A percentile compares a stretch with the other conserved stretches of the same genome.
phyloP scores from a whole-genome alignment of 2,113 vertebrate genomes.

The Callopanchax toddi region DNA sequence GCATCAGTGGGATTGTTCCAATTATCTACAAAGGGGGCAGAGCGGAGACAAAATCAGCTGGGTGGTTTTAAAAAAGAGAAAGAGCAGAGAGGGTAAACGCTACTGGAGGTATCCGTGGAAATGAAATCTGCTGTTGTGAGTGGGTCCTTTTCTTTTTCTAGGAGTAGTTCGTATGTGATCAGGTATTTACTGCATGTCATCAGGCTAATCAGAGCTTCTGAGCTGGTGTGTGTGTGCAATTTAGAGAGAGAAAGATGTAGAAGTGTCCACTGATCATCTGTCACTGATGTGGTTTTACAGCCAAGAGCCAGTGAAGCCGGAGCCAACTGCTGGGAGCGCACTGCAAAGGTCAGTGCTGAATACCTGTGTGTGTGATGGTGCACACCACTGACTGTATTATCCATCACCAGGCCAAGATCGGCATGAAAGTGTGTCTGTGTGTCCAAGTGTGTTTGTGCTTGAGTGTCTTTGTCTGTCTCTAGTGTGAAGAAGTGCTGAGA shows the following conservation, averaged over 20 bases:
- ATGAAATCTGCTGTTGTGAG: constrained; percentile 47
- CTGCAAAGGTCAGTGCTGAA: constrained; percentile 80
- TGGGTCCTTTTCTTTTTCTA: background rate
- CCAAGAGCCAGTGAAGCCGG: constrained; percentile 57
- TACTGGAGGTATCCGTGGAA: constrained; percentile 53
- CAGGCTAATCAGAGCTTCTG: constrained; percentile 39
- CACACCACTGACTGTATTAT: constrained; percentile 83
- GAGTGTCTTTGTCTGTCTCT: constrained; percentile 75
- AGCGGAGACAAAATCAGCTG: constrained; percentile 61
- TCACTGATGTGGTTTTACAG: constrained; percentile 66
- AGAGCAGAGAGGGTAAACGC: constrained; percentile 56
- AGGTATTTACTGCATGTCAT: background rate
- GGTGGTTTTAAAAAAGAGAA: constrained; percentile 55
- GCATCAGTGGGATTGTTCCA: constrained; percentile 98
- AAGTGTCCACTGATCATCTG: constrained; percentile 64
- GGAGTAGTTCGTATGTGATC: background rate
- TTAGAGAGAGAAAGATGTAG: constrained; percentile 35
- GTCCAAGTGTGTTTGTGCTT: constrained; percentile 54
- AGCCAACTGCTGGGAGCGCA: constrained; percentile 69
- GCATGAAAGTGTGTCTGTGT: constrained; percentile 40
- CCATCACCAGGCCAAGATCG: constrained; percentile 72
- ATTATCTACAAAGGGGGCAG: constrained; percentile 89
- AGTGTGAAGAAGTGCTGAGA: constrained; percentile 54
- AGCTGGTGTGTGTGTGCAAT: constrained; percentile 23
- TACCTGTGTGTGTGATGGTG: constrained; percentile 83